These are phyloP conservation scores for Nothobranchius kuhntae DNA, from an alignment of 2,113 vertebrate genomes.

Conservation along the genomic window DNA sequence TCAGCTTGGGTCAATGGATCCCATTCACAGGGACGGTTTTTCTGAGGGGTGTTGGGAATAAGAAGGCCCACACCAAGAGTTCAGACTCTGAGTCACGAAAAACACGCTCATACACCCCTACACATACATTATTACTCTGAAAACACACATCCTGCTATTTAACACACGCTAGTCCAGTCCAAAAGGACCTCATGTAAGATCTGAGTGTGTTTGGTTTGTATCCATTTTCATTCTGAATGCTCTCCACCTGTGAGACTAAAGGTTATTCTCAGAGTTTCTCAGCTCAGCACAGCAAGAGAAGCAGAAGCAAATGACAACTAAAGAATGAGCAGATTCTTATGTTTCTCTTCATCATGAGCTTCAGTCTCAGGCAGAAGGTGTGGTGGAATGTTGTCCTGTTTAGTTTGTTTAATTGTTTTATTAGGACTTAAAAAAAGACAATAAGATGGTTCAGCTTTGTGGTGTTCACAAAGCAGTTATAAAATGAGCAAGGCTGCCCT, in stretches of 20 bases:
- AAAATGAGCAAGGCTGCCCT: constrained; percentile 40
- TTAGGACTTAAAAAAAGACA: background rate
- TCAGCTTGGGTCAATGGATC: constrained; percentile 60
- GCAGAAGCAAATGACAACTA: background rate
- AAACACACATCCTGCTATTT: background rate
- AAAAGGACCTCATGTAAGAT: background rate
- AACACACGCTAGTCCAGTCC: background rate
- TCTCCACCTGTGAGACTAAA: constrained; percentile 4
- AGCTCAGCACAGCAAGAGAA: background rate
- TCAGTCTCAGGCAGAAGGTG: no score
- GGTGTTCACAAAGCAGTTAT: background rate
- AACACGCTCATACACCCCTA: constrained; percentile 3
- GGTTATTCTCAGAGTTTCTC: background rate
- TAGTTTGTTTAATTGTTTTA: no score
- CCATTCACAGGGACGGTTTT: constrained; percentile 53
- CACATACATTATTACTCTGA: constrained; percentile 13
- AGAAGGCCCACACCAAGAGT: constrained; percentile 53
- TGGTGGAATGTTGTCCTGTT: no score
- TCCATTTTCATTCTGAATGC: constrained; percentile 23
- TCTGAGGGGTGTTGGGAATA: constrained; percentile 42
- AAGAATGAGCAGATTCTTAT: background rate
- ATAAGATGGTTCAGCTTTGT: no score
- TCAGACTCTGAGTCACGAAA: constrained; percentile 34
- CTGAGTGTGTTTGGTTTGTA: constrained; percentile 9
- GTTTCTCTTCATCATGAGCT: background rate